Evolutionary conservation across 2,113 vertebrate species (phyloP).

Genomic region (Pygathrix nemaeus): DNA sequence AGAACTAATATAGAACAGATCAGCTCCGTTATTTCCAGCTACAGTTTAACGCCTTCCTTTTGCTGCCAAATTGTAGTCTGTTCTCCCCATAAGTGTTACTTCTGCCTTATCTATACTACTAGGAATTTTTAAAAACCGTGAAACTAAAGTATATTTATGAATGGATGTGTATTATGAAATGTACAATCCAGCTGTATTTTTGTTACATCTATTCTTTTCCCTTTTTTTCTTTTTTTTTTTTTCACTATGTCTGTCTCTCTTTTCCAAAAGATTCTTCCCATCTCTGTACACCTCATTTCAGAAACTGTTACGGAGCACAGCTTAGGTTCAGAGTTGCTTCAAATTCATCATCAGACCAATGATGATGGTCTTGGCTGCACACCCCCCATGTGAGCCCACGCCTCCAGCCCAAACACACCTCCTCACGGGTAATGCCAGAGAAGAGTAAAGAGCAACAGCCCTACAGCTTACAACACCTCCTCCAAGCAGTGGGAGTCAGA

Average conservation of each 20-base stretch:
- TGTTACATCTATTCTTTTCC: neutral
- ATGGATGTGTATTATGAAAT: neutral
- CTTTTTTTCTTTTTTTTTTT: neutral
- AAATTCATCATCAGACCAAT: neutral
- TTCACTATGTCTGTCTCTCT: neutral
- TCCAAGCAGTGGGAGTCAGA: neutral
- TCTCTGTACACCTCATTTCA: neutral
- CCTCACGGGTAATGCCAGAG: neutral
- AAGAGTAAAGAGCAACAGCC: neutral
- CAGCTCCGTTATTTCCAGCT: neutral
- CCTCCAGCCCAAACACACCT: neutral
- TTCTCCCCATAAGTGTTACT: neutral
- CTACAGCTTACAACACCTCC: neutral
- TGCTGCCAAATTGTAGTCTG: neutral
- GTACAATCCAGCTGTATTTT: neutral
- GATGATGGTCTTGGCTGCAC: neutral
- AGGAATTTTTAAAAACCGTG: neutral
- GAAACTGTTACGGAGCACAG: neutral
- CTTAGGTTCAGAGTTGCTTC: neutral
- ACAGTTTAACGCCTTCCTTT: neutral
- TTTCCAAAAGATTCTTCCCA: neutral
- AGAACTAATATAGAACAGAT: neutral
- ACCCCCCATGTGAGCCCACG: neutral
- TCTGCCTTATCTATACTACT: neutral
- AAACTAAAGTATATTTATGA: neutral